Conservation (phyloP, 2,797 vertebrate species). For the Trichosurus vulpecula region DNA sequence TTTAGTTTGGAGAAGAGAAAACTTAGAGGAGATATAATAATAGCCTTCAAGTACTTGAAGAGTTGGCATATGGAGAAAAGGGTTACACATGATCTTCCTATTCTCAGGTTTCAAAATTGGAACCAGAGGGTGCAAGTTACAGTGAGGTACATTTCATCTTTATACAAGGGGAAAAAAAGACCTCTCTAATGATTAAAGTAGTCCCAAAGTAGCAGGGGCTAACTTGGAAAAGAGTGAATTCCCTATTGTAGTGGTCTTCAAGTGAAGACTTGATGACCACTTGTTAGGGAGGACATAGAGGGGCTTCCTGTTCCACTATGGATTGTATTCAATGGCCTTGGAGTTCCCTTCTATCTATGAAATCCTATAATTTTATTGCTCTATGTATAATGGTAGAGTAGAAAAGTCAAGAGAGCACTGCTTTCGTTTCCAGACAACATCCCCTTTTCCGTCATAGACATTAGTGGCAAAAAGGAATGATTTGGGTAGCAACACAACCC, state of each 20-base stretch:
- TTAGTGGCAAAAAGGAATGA: background rate
- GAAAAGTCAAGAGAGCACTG: background rate
- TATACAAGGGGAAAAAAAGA: background rate
- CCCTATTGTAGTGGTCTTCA: background rate
- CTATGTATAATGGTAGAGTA: background rate
- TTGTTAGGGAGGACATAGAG: background rate
- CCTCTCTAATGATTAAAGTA: background rate
- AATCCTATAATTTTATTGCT: background rate
- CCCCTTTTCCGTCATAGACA: background rate
- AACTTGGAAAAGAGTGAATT: background rate
- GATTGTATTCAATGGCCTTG: background rate
- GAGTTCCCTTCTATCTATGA: background rate
- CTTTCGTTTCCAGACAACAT: background rate
- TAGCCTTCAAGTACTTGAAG: background rate
- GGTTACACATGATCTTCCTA: background rate
- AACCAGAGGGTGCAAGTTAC: background rate
- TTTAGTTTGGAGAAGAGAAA: background rate
- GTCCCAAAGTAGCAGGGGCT: background rate
- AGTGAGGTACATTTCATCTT: background rate
- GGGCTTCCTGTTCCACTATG: background rate
- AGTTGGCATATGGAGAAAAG: background rate
- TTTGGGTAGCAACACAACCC: background rate
- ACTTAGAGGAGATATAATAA: background rate
- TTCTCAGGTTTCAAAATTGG: background rate
- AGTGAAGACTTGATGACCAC: background rate